Conservation (phyloP, 2,113 vertebrate species). For the Perca flavescens region DNA sequence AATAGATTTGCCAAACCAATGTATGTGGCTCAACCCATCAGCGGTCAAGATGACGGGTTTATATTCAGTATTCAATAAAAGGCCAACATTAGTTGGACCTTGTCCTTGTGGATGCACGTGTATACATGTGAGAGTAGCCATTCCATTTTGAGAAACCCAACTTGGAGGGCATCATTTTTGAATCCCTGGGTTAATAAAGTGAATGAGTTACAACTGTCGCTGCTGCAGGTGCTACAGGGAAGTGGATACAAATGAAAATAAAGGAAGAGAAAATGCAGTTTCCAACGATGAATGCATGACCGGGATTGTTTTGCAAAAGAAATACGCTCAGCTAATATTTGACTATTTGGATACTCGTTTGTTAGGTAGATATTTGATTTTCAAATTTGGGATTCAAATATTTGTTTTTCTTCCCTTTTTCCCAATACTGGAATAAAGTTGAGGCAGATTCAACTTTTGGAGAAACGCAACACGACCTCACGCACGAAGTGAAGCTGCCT, state of each 20-base stretch:
- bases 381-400: too few relatives aligned
- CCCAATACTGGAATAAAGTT: too few relatives aligned
- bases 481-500: too few relatives aligned
- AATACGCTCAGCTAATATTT: not conserved
- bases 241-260: not conserved
- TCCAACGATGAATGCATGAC: not conserved
- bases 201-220: constrained; percentile 12
- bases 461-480: too few relatives aligned
- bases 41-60: not conserved
- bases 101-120: not conserved
- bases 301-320: not conserved
- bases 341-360: too few relatives aligned
- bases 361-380: too few relatives aligned
- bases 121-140: not conserved
- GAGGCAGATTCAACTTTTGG: too few relatives aligned
- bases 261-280: not conserved
- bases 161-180: not conserved
- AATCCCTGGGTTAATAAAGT: not conserved
- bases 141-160: not conserved
- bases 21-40: not conserved
- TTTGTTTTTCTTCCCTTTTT: too few relatives aligned
- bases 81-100: not conserved
- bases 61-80: not conserved
- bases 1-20: not conserved
- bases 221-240: not conserved